Base-by-base conservation (phyloP, 2,113 vertebrate species). In the Puntigrus tetrazona region DNA sequence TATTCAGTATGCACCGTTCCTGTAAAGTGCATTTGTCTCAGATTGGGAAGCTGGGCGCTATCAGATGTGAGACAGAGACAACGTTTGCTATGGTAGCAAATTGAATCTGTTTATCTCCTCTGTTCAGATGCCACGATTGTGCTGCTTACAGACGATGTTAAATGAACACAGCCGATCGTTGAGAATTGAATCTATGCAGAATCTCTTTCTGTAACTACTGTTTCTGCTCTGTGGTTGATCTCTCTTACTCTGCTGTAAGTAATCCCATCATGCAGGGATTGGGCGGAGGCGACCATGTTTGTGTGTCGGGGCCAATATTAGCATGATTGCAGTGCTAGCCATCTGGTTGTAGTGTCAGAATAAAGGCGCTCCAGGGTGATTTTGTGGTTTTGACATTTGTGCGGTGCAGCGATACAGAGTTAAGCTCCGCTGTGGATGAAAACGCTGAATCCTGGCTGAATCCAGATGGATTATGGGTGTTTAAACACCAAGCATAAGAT, bases 401-500 rank as follows among this genome's bases (percentile, higher is more conserved):
- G 83, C n/a, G 27, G 22, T n/a, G 43, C 75, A 34, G 59, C 41
- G 77, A 76, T 31, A 72, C 14, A 16, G 34, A 76, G 36, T 70
- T 84, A 78, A 83, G 31, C 43, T 25, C 16, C 52, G 59, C 76
- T 20, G 36, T 83, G 69, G 81, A 45, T 29, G 14, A 81, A 80
- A 81, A 50, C 70, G 67, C 45, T 31, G 41, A 29, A n/a, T 31
- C n/a, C 36, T 63, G 69, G 65, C 9, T 22, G 45, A 69, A 88
- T 75, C 65, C 78, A 55, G 79, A 69, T 45, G 89, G 90, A 92
- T 93, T 92, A 92, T 61, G 55, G 78, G 85, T 89, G 91, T 92
- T 92, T 81, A 93, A 74, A 86, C 76, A 65, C 7, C 8, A 83
- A n/a, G 25, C 27, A 82, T 41, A 61, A 84, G 88, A 88, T 87